Evolutionary conservation across 2,888 invertebrate species (phyloP).

Genomic region (Lepidocyrtinus sp.): DNA sequence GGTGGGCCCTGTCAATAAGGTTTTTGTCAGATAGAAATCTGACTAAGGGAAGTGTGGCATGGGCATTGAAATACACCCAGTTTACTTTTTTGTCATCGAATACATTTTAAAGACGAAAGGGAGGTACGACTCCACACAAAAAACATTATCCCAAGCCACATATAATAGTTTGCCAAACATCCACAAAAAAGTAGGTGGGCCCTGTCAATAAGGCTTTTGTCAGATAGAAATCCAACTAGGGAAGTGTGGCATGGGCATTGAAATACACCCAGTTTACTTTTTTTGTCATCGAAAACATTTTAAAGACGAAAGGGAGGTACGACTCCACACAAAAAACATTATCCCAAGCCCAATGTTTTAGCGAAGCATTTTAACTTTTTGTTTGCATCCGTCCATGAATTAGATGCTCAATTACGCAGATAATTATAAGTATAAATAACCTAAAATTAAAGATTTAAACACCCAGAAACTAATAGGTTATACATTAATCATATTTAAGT

Average conservation of each 20-base stretch:
- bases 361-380: too few relatives aligned
- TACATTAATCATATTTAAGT: too few relatives aligned
- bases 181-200: slow-evolving; percentile 61
- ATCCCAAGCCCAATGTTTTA: too few relatives aligned
- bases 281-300: slow-evolving; percentile 16
- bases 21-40: too few relatives aligned
- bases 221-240: slow-evolving; percentile 55
- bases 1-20: slow-evolving; percentile 60
- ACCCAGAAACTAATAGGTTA: too few relatives aligned
- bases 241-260: slow-evolving; percentile 39
- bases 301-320: neutral
- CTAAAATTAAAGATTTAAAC: too few relatives aligned
- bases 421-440: too few relatives aligned
- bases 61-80: slow-evolving; percentile 44
- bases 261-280: slow-evolving; percentile 54
- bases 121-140: neutral
- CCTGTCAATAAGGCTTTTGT: slow-evolving; percentile 56
- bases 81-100: slow-evolving; percentile 37
- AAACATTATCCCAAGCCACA: neutral
- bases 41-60: slow-evolving; percentile 55
- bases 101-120: neutral
- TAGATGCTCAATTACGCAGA: too few relatives aligned
- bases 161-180: too few relatives aligned
- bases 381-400: too few relatives aligned
- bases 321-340: neutral